Percentiles rank a stretch among this genome's conserved stretches.
phyloP scores from a whole-genome alignment of 2,888 invertebrate genomes.

The Isoperla grammatica region DNA sequence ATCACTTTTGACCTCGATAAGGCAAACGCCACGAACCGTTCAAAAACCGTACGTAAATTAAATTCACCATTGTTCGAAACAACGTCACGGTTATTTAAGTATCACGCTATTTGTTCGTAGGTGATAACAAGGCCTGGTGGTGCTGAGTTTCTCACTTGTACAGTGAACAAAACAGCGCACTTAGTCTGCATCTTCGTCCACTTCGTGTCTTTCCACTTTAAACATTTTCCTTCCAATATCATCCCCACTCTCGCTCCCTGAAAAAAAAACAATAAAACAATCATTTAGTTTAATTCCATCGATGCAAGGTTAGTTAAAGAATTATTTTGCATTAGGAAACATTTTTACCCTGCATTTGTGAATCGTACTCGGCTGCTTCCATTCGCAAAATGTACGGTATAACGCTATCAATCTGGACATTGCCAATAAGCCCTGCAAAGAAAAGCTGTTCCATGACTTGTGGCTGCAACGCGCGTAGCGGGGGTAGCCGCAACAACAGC shows the following conservation, averaged over 20 bases:
- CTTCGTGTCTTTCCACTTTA: conserved; percentile 26
- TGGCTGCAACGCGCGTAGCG: conserved; percentile 64
- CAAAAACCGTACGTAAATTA: too few relatives aligned
- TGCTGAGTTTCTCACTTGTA: too few relatives aligned
- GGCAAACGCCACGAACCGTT: too few relatives aligned
- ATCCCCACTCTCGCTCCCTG: neutral
- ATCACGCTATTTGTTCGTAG: too few relatives aligned
- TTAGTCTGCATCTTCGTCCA: conserved; percentile 15
- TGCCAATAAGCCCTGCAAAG: conserved; percentile 86
- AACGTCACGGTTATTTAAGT: too few relatives aligned
- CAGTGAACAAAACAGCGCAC: too few relatives aligned
- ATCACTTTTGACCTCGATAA: too few relatives aligned
- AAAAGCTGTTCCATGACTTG: conserved; percentile 83
- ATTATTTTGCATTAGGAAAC: too few relatives aligned
- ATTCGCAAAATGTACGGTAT: conserved; percentile 84
- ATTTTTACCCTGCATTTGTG: conserved; percentile 27
- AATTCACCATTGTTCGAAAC: too few relatives aligned
- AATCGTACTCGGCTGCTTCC: conserved; percentile 42
- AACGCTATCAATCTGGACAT: conserved; percentile 91
- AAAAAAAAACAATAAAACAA: conserved; percentile 1
- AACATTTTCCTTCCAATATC: conserved; percentile 23
- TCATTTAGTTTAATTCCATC: neutral
- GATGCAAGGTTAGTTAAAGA: neutral
- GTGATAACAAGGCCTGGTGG: too few relatives aligned
- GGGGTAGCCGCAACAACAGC: conserved; percentile 63